These are phyloP conservation scores for Sympetrum striolatum DNA, from an alignment of 2,888 invertebrate species.

Conservation along the genomic window DNA sequence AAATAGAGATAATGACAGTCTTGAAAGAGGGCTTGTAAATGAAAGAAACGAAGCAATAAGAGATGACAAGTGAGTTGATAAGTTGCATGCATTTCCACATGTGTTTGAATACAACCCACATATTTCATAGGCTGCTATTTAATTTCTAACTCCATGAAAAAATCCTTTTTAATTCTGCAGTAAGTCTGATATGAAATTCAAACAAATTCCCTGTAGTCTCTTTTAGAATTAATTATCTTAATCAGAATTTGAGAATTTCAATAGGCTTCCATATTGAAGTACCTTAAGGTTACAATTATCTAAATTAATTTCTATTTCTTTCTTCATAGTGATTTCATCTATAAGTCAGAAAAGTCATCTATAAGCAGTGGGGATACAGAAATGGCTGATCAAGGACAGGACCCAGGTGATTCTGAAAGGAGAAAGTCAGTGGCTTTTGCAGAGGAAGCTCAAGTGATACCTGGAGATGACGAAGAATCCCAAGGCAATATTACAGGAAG, in stretches of 20 bases:
- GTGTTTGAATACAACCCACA: not conserved
- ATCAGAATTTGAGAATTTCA: not conserved
- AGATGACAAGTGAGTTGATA: not conserved
- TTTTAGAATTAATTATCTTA: not conserved
- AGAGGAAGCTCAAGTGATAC: not conserved
- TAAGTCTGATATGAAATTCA: not conserved
- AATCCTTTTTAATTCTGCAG: not conserved
- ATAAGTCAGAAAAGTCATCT: not conserved
- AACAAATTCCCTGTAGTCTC: not conserved
- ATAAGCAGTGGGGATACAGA: not conserved
- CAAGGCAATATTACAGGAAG: too few relatives aligned
- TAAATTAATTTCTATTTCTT: not conserved
- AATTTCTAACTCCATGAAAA: not conserved
- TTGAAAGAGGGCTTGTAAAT: not conserved
- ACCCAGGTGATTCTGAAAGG: not conserved
- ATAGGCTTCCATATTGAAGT: not conserved
- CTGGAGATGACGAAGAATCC: not conserved
- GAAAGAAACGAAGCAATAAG: not conserved
- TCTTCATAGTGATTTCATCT: not conserved
- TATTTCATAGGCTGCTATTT: not conserved
- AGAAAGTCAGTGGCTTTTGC: constrained; percentile 31
- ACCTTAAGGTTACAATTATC: not conserved
- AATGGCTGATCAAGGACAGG: not conserved
- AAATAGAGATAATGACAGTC: not conserved
- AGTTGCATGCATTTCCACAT: not conserved